Percentiles rank a stretch among this genome's conserved stretches.
Conservation (phyloP, 2,797 vertebrate species). For the Cuniculus paca region DNA sequence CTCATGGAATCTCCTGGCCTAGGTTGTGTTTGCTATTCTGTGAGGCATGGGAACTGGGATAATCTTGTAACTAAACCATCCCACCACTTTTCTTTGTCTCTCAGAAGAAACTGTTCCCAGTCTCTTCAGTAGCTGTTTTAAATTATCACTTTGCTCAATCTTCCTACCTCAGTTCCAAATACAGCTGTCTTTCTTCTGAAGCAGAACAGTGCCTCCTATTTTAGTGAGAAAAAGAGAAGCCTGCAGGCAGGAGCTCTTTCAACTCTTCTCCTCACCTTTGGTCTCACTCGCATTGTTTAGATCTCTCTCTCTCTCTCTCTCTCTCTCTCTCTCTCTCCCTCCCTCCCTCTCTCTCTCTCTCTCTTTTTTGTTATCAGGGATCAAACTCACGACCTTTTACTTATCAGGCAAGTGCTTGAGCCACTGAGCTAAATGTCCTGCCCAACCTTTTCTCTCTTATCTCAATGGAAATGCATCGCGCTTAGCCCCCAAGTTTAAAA, state of each 20-base stretch:
- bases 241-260: neutral
- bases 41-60: neutral
- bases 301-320: too few relatives aligned
- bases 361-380: too few relatives aligned
- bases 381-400: too few relatives aligned
- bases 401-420: too few relatives aligned
- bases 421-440: too few relatives aligned
- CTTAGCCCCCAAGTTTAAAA: neutral
- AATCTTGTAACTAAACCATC: neutral
- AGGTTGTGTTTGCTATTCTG: neutral
- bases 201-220: neutral
- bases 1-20: neutral
- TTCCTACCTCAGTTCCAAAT: neutral
- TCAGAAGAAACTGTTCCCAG: neutral
- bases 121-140: neutral
- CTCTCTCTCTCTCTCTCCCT: too few relatives aligned
- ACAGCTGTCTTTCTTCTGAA: neutral
- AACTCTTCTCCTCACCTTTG: neutral
- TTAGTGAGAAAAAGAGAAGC: neutral
- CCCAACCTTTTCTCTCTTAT: neutral
- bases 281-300: neutral
- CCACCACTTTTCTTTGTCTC: neutral
- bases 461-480: neutral
- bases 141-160: neutral
- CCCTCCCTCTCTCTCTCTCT: too few relatives aligned